Conservation (phyloP, 1,140 invertebrate species). For the Druon quercuslanigerum region DNA sequence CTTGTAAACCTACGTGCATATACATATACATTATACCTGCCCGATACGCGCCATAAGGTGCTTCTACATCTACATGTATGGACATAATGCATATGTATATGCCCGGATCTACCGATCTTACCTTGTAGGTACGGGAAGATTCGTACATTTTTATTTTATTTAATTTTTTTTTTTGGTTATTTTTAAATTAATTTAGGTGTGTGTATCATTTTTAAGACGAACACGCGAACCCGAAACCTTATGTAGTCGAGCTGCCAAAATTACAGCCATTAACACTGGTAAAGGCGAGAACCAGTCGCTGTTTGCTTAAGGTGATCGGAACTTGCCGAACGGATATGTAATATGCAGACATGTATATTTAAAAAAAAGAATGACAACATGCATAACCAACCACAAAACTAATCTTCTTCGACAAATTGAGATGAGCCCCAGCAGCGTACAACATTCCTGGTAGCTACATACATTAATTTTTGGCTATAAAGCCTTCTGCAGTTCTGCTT, state of each 20-base stretch:
- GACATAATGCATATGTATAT: neutral
- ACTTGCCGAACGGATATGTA: constrained; percentile 12
- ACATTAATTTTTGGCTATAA: neutral
- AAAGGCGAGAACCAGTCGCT: constrained; percentile 35
- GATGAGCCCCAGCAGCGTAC: neutral
- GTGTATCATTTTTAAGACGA: neutral
- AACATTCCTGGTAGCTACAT: neutral
- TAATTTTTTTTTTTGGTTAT: no score
- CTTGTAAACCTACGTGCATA: constrained; percentile 25
- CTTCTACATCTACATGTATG: neutral
- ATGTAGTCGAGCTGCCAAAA: constrained; percentile 34
- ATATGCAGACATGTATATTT: no score
- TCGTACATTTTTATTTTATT: neutral
- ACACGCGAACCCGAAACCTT: constrained; percentile 3
- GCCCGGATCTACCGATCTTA: neutral
- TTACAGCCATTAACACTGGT: constrained; percentile 38
- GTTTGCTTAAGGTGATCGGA: constrained; percentile 33
- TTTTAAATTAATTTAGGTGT: neutral
- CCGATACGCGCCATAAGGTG: constrained; percentile 9
- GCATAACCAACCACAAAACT: neutral
- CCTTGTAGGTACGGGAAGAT: neutral
- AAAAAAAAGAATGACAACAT: neutral
- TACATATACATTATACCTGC: neutral
- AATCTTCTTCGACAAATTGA: constrained; percentile 14
- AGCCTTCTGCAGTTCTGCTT: neutral